Evolutionary conservation across 2,113 vertebrate species (phyloP), one percentile per base, ranked within the genome.

Genomic region (Oryzias javanicus): DNA sequence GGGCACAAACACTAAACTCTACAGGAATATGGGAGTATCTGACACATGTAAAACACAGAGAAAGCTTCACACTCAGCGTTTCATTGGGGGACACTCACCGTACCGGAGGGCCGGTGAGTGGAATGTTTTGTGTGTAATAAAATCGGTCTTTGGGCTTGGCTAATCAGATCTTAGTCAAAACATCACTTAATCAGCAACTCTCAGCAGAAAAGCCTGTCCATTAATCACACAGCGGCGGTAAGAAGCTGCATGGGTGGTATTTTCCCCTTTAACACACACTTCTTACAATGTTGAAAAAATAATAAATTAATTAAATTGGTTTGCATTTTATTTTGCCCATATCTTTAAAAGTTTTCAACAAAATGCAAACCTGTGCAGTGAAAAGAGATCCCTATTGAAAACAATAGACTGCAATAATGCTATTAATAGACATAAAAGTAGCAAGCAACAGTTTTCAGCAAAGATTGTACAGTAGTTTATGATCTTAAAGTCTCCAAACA

Each of bases 101-200:
- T 83, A 86, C 89, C 79, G 78, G 82, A 84, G 85, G 73, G 83
- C 78, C 76, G 79, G 79, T 80, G 76, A 83, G 74, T 82, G 87
- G 81, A 88, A 88, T 88, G 89, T 84, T 86, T 81, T 76, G 80
- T 72, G 81, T 89, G 88, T 85, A 91, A 90, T 88, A 85, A 91
- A 91, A 88, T 86, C 86, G 83, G 87, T 68, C 80, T 89, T 82
- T 86, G 85, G 35, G 83, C 80, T 89, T 79, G 82, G 82, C 88
- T 90, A 90, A 91, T 90, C 82, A 88, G 79, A 85, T 89, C 81
- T 88, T 78, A 84, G 85, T 82, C 84, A 86, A 89, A 88, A 88
- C 83, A 89, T 86, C 79, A 87, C 65, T 80, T 90, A 88, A 90
- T 90, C 88, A 90, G 86, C 80, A 83, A 82, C 82, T 80, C 85